Percentiles rank a stretch among this genome's conserved stretches.
Evolutionary conservation across 2,888 invertebrate genomes (phyloP).

Genomic region (Cheilosia vulpina): DNA sequence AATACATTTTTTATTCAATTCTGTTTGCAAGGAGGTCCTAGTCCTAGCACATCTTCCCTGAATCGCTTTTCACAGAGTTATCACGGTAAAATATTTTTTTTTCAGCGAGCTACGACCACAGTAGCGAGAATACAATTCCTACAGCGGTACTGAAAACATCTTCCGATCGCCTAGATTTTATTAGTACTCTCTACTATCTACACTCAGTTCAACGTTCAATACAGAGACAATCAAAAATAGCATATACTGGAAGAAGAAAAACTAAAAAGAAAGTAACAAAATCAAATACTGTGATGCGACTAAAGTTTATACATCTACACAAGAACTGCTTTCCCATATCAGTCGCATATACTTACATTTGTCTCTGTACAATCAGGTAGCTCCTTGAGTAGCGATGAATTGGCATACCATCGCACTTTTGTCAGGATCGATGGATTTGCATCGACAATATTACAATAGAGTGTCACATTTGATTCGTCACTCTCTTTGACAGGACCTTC

Average conservation of each 20-base stretch:
- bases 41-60: too few species aligned
- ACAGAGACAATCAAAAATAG: too few species aligned
- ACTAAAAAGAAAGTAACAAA: background rate
- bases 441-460: slow-evolving; percentile 90
- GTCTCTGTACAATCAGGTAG: slow-evolving; percentile 89
- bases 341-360: slow-evolving; percentile 77
- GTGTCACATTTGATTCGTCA: slow-evolving; percentile 91
- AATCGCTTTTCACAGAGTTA: too few species aligned
- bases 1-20: too few species aligned
- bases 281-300: background rate
- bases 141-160: too few species aligned
- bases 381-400: slow-evolving; percentile 92
- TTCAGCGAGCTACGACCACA: too few species aligned
- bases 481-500: slow-evolving; percentile 91
- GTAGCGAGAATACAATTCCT: too few species aligned
- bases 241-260: background rate
- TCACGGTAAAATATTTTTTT: too few species aligned
- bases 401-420: slow-evolving; percentile 94
- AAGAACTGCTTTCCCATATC: background rate
- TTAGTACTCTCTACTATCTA: too few species aligned
- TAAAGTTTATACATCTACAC: slow-evolving; percentile 16
- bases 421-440: slow-evolving; percentile 91
- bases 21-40: too few species aligned
- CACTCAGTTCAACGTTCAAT: too few species aligned
- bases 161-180: too few species aligned